phyloP scores from a whole-genome alignment of 2,888 invertebrate genomes.

The Scotopteryx bipunctaria region DNA sequence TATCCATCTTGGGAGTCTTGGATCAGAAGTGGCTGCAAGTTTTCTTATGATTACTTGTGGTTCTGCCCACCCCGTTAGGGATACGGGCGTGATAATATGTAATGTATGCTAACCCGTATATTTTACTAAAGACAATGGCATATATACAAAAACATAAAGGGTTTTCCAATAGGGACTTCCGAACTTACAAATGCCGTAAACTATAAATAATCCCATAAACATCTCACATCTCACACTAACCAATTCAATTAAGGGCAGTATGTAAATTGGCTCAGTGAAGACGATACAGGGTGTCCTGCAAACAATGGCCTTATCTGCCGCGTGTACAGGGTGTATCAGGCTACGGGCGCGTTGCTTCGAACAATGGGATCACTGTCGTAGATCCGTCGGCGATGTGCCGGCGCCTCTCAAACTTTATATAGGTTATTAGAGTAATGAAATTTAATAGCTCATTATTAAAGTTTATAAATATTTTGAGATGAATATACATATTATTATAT shows the following conservation, averaged over 20 bases:
- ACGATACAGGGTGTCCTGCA: conserved; percentile 35
- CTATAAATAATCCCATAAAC: conserved; percentile 16
- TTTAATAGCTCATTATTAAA: neutral
- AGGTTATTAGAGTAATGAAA: neutral
- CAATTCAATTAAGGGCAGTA: conserved; percentile 57
- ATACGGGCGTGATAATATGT: no score
- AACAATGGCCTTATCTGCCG: conserved; percentile 28
- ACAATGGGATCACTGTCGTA: conserved; percentile 27
- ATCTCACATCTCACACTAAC: conserved; percentile 32
- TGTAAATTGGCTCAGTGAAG: conserved; percentile 54
- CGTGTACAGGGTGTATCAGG: conserved; percentile 26
- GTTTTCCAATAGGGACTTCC: no score
- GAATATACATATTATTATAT: no score
- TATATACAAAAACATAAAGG: no score
- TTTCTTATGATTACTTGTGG: no score
- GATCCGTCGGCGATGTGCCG: conserved; percentile 18
- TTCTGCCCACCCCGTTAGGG: no score
- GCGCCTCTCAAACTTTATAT: conserved; percentile 25
- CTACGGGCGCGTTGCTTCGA: conserved; percentile 25
- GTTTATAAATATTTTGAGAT: neutral
- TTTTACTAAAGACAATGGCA: no score
- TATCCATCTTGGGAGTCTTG: no score
- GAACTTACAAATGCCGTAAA: neutral
- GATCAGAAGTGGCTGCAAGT: no score
- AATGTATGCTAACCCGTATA: no score